Percentiles rank a stretch among this genome's conserved stretches.
phyloP scores from a whole-genome alignment of 2,797 vertebrate genomes.

The Pangasius larnaudii region DNA sequence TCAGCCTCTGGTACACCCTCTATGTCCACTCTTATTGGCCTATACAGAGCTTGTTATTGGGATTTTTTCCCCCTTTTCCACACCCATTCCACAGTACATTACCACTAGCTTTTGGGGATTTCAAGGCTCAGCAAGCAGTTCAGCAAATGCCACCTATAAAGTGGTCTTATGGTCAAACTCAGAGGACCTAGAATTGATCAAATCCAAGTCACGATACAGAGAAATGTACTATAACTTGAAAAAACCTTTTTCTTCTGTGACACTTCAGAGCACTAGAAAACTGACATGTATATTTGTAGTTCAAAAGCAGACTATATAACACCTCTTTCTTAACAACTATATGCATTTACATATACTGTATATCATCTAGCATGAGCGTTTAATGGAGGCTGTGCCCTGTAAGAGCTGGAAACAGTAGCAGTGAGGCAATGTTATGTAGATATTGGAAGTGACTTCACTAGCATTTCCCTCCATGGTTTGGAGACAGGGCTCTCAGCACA shows the following conservation, averaged over 20 bases:
- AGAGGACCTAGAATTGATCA: constrained; percentile 12
- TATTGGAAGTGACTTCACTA: constrained; percentile 39
- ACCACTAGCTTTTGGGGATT: constrained; percentile 65
- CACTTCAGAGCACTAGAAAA: not conserved
- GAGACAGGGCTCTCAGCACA: constrained; percentile 35
- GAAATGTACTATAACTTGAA: not conserved
- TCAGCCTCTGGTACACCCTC: not conserved
- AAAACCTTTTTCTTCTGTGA: not conserved
- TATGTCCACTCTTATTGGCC: not conserved
- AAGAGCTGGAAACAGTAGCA: not conserved
- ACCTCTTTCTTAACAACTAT: not conserved
- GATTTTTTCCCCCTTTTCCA: not conserved
- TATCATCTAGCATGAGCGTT: not conserved
- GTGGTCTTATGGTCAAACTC: constrained; percentile 38
- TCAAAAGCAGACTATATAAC: not conserved
- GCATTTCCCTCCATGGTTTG: constrained; percentile 29
- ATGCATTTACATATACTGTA: not conserved
- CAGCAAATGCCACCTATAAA: constrained; percentile 61
- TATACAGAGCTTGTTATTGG: constrained; percentile 14
- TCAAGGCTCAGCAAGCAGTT: constrained; percentile 66
- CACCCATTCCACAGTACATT: constrained; percentile 53
- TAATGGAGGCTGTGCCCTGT: not conserved
- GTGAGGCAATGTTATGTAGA: constrained; percentile 7
- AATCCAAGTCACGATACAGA: constrained; percentile 19
- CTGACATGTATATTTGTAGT: not conserved